Evolutionary conservation across 2,113 vertebrate species (phyloP).

Genomic region (Cyphotilapia sp.): DNA sequence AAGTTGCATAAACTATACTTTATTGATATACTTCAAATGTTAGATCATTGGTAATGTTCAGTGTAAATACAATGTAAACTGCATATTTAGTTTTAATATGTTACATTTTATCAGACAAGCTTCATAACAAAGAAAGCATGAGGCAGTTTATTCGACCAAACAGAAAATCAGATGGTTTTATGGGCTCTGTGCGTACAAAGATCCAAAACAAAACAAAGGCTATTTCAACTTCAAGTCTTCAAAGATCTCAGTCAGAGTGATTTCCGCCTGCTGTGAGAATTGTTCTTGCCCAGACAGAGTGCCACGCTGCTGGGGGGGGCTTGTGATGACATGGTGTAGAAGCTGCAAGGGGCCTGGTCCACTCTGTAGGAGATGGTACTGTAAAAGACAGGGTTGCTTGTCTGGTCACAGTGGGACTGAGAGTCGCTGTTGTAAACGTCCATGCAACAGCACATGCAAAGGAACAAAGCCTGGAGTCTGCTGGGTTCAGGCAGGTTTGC

Average conservation of each 20-base stretch:
- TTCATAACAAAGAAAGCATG: neutral
- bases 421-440: slow-evolving; percentile 30
- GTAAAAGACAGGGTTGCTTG: slow-evolving; percentile 76
- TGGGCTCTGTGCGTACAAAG: neutral
- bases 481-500: neutral
- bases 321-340: slow-evolving; percentile 64
- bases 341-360: slow-evolving; percentile 68
- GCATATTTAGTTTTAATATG: neutral
- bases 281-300: slow-evolving; percentile 37
- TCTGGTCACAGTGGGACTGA: slow-evolving; percentile 51
- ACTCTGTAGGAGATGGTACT: slow-evolving; percentile 77
- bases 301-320: slow-evolving; percentile 63
- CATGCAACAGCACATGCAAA: slow-evolving; percentile 65
- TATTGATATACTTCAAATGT: neutral
- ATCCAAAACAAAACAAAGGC: neutral
- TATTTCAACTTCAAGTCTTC: neutral
- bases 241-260: slow-evolving; percentile 66
- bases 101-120: neutral
- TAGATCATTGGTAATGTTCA: neutral
- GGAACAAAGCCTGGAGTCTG: slow-evolving; percentile 57
- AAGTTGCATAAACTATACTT: neutral
- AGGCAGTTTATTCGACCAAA: neutral
- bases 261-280: slow-evolving; percentile 63
- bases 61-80: neutral
- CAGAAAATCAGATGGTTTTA: neutral